phyloP scores from a whole-genome alignment of 2,888 invertebrate genomes.

The Trachelus tabidus region DNA sequence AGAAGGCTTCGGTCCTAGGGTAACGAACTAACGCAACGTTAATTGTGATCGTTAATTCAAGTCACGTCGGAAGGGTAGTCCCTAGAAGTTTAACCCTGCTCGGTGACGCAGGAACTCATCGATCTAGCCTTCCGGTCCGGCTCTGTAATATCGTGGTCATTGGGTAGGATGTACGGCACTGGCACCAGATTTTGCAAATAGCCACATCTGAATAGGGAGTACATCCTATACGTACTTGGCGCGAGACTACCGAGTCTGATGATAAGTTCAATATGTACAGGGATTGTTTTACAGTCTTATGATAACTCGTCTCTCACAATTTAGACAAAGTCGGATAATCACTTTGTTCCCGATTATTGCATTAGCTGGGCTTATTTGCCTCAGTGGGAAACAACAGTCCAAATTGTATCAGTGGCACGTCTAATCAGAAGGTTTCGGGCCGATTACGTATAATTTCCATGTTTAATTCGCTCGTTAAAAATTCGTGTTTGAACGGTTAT shows the following conservation, averaged over 20 bases:
- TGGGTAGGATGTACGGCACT: neutral
- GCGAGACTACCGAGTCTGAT: too few species aligned
- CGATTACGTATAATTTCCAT: neutral
- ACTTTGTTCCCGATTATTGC: too few species aligned
- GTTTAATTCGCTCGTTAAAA: neutral
- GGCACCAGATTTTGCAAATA: neutral
- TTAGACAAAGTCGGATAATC: neutral
- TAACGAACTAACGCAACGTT: conserved; percentile 33
- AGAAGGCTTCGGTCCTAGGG: conserved; percentile 10
- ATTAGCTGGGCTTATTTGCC: neutral
- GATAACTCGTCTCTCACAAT: neutral
- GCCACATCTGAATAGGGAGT: neutral
- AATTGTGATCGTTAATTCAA: conserved; percentile 55
- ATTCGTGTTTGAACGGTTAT: neutral
- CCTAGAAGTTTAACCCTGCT: conserved; percentile 38
- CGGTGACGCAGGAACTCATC: conserved; percentile 40
- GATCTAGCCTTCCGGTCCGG: conserved; percentile 30
- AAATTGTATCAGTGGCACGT: neutral
- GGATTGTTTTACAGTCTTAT: neutral
- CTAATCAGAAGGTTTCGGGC: too few species aligned
- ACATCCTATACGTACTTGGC: too few species aligned
- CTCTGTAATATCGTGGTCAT: conserved; percentile 34
- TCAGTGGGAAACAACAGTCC: neutral
- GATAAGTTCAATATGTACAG: neutral
- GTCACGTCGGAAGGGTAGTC: conserved; percentile 46